A percentile compares a stretch with the other conserved stretches of the same genome.
These are phyloP conservation scores for Chlorops oryzae DNA, from an alignment of 1,140 invertebrate genomes.

Conservation along the genomic window DNA sequence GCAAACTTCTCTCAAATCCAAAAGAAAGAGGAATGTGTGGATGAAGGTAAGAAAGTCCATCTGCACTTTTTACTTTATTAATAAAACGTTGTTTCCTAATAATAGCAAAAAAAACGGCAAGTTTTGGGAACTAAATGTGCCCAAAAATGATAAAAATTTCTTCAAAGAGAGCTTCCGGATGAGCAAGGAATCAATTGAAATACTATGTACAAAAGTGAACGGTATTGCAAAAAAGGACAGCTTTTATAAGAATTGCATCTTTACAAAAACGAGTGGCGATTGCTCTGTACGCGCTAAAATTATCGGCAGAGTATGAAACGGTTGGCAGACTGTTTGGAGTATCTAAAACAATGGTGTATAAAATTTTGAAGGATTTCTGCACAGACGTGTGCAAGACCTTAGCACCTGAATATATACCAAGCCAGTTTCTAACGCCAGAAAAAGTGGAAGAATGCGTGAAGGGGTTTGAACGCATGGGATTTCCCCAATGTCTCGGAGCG, in stretches of 20 bases:
- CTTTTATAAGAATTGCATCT: background rate
- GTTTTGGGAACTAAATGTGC: slow-evolving; percentile 1
- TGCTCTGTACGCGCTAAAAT: slow-evolving; percentile 3
- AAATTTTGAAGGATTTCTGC: slow-evolving; percentile 4
- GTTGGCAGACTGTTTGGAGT: slow-evolving; percentile 11
- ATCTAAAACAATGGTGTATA: slow-evolving; percentile 8
- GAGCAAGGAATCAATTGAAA: background rate
- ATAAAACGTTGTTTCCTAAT: too few species aligned
- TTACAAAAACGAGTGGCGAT: slow-evolving; percentile 10
- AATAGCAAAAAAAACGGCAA: too few species aligned
- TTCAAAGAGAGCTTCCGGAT: slow-evolving; percentile 11
- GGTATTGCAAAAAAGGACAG: slow-evolving; percentile 1
- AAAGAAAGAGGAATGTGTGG: too few species aligned
- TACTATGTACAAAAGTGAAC: background rate
- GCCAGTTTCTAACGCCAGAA: background rate
- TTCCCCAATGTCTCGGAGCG: slow-evolving; percentile 12
- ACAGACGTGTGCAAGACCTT: background rate
- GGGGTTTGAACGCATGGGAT: slow-evolving; percentile 8
- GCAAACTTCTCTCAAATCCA: too few species aligned
- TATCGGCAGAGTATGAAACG: slow-evolving; percentile 6
- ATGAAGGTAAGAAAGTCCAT: too few species aligned
- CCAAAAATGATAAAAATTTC: background rate
- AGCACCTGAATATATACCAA: background rate
- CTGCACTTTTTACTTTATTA: too few species aligned
- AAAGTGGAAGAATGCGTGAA: slow-evolving; percentile 10